Percentiles rank a stretch among this genome's conserved stretches.
Conservation (phyloP, 2,797 vertebrate species). For the Micrastur ruficollis region DNA sequence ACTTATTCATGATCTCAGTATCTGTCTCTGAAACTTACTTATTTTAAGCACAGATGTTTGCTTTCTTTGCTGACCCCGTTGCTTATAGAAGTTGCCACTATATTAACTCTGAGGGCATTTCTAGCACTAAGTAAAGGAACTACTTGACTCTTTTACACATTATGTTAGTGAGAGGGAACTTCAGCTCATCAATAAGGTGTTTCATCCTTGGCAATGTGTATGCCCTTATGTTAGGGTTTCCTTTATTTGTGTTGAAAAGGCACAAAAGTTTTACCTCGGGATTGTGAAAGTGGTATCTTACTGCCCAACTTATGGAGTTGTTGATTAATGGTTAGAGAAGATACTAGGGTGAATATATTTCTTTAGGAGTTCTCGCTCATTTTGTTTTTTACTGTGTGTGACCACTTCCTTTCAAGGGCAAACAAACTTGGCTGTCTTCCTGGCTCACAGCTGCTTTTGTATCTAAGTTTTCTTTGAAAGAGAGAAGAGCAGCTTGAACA, state of each 20-base stretch:
- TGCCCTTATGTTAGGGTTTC: not conserved
- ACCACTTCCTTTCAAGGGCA: conserved; percentile 45
- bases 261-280: not conserved
- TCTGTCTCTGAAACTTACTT: not conserved
- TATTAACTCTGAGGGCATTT: not conserved
- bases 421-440: conserved; percentile 39
- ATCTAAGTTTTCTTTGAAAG: conserved; percentile 50
- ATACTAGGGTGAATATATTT: not conserved
- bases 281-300: not conserved
- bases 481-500: conserved; percentile 26
- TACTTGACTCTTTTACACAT: not conserved
- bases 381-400: not conserved
- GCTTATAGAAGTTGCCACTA: not conserved
- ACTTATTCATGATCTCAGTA: not conserved
- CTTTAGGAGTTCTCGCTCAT: not conserved
- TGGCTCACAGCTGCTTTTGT: conserved; percentile 19
- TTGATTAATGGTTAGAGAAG: not conserved
- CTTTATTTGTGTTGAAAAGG: not conserved
- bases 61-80: not conserved
- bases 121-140: not conserved
- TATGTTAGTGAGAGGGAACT: not conserved
- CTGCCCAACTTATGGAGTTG: not conserved
- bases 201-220: not conserved
- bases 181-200: not conserved
- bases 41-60: not conserved